Percentiles rank a stretch among this genome's conserved stretches.
phyloP scores from a whole-genome alignment of 2,113 vertebrate species.

The Protomyctophum bolini region DNA sequence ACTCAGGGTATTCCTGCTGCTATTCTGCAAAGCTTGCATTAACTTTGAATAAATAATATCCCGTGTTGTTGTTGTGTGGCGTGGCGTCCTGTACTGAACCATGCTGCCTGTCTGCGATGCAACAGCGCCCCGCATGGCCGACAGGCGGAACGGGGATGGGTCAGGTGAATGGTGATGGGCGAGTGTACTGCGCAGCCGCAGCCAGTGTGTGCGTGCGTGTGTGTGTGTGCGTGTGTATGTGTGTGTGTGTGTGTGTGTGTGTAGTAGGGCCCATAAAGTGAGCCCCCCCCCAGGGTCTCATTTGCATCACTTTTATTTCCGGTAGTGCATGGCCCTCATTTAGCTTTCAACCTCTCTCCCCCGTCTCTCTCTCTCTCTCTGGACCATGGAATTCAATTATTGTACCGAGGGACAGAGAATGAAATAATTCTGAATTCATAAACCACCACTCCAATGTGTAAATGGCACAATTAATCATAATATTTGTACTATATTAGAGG shows the following conservation, averaged over 20 bases:
- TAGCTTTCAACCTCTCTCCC: constrained; percentile 2
- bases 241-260: too few relatives aligned
- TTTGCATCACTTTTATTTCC: constrained; percentile 37
- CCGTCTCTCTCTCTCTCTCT: neutral
- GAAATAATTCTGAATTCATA: too few relatives aligned
- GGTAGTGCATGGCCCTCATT: constrained; percentile 47
- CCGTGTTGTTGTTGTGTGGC: constrained; percentile 1
- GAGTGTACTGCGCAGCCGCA: too few relatives aligned
- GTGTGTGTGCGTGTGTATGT: too few relatives aligned
- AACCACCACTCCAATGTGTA: too few relatives aligned
- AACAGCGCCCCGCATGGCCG: constrained; percentile 72
- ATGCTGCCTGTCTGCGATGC: constrained; percentile 13
- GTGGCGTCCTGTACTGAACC: constrained; percentile 24
- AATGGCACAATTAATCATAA: too few relatives aligned
- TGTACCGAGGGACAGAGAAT: neutral
- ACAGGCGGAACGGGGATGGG: neutral
- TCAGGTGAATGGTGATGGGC: neutral
- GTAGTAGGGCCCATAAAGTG: neutral
- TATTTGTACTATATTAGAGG: too few relatives aligned
- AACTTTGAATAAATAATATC: constrained; percentile 66
- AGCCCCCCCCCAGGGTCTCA: constrained; percentile 55
- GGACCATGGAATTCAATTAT: constrained; percentile 38
- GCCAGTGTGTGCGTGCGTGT: too few relatives aligned
- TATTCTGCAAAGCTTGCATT: constrained; percentile 56
- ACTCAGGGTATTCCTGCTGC: neutral